Conservation (phyloP, 2,113 vertebrate species). For the Neopipo cinnamomea region DNA sequence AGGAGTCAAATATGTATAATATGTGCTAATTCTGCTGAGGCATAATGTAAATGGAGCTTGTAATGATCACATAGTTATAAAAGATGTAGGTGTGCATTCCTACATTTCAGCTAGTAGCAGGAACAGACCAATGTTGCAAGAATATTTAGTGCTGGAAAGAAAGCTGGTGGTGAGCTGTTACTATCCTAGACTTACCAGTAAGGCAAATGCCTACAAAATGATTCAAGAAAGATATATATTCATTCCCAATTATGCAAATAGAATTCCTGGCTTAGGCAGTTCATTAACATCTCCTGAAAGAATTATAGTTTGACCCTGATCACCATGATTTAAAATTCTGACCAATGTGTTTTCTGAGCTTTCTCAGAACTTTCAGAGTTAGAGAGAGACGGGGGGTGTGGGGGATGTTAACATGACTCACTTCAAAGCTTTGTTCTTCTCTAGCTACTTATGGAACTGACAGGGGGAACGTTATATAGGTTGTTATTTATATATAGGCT, state of each 20-base stretch:
- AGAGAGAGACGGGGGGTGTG: background rate
- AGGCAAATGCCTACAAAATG: background rate
- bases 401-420: background rate
- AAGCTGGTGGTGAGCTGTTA: background rate
- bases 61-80: background rate
- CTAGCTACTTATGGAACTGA: background rate
- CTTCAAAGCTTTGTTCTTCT: conserved; percentile 31
- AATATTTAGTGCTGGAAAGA: background rate
- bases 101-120: background rate
- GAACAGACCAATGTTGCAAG: background rate
- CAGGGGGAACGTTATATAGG: conserved; percentile 3
- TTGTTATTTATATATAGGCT: conserved; percentile 38
- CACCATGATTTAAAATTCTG: background rate
- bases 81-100: background rate
- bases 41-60: background rate
- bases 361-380: background rate
- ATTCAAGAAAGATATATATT: background rate
- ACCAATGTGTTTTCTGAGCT: background rate
- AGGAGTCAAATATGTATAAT: background rate
- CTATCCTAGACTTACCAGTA: background rate
- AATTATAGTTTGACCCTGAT: background rate
- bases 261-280: background rate
- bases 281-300: background rate
- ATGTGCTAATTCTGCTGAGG: background rate
- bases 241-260: background rate